phyloP scores from a whole-genome alignment of 2,888 invertebrate species.

The Gandaritis pyraliata region DNA sequence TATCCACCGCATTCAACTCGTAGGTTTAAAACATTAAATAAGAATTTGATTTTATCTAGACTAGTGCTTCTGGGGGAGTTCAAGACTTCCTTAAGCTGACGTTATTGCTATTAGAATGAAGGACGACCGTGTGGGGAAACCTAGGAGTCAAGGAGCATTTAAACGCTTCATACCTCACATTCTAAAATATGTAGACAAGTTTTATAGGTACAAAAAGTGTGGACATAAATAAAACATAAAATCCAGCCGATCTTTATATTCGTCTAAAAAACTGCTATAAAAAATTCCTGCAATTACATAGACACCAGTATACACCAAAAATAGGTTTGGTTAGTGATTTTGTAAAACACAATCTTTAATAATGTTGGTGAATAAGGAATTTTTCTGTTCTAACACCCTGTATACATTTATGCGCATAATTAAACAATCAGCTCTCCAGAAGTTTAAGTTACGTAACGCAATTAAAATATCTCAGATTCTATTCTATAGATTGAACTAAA shows the following conservation, averaged over 20 bases:
- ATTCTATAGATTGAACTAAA: constrained; percentile 38
- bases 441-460: constrained; percentile 28
- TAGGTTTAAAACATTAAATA: constrained; percentile 16
- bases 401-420: constrained; percentile 4
- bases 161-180: not conserved
- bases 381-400: no score
- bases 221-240: no score
- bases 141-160: not conserved
- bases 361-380: no score
- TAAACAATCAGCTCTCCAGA: constrained; percentile 24
- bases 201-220: no score
- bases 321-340: no score
- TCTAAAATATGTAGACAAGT: no score
- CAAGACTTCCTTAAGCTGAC: constrained; percentile 17
- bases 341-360: no score
- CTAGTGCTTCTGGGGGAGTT: constrained; percentile 15
- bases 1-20: not conserved
- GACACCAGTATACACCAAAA: no score
- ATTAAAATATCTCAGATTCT: constrained; percentile 33
- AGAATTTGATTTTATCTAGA: constrained; percentile 13
- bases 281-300: no score
- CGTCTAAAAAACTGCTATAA: no score
- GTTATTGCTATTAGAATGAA: constrained; percentile 22
- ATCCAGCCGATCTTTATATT: no score
- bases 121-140: constrained; percentile 1